Evolutionary conservation across 2,113 vertebrate genomes (phyloP).

Genomic region (Podarcis muralis): DNA sequence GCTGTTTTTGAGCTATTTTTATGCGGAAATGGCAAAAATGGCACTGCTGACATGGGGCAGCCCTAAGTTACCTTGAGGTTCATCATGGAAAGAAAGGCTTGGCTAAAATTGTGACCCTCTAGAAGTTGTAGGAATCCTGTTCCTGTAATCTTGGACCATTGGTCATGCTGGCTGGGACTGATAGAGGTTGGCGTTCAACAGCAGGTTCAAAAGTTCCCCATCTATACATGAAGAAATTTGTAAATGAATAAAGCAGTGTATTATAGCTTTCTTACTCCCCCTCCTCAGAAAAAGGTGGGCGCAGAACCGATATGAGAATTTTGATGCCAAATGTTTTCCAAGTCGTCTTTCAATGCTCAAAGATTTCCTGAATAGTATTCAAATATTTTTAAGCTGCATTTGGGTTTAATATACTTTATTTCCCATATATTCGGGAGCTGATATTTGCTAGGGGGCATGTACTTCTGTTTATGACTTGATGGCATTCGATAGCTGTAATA

Average conservation of each 20-base stretch:
- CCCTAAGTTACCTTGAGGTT: background rate
- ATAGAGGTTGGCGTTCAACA: too few relatives aligned
- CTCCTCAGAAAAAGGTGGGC: background rate
- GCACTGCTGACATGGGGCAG: too few relatives aligned
- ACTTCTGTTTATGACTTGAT: background rate
- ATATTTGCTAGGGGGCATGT: background rate
- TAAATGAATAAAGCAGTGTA: background rate
- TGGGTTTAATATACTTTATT: background rate
- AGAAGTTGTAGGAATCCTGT: too few relatives aligned
- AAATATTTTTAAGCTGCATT: conserved; percentile 2
- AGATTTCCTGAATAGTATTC: background rate
- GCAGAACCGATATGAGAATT: background rate
- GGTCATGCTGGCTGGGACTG: too few relatives aligned
- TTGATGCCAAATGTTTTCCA: background rate
- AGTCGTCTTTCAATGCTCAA: background rate
- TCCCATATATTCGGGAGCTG: background rate
- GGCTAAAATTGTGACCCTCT: too few relatives aligned
- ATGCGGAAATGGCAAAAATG: too few relatives aligned
- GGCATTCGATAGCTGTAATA: background rate
- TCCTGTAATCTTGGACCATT: too few relatives aligned
- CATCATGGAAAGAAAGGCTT: too few relatives aligned
- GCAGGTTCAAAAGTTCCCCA: too few relatives aligned
- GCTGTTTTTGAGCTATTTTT: too few relatives aligned
- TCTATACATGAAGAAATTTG: too few relatives aligned
- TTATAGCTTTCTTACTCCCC: background rate